Evolutionary conservation across 2,888 invertebrate genomes (phyloP).

Genomic region (Brachyptera risi): DNA sequence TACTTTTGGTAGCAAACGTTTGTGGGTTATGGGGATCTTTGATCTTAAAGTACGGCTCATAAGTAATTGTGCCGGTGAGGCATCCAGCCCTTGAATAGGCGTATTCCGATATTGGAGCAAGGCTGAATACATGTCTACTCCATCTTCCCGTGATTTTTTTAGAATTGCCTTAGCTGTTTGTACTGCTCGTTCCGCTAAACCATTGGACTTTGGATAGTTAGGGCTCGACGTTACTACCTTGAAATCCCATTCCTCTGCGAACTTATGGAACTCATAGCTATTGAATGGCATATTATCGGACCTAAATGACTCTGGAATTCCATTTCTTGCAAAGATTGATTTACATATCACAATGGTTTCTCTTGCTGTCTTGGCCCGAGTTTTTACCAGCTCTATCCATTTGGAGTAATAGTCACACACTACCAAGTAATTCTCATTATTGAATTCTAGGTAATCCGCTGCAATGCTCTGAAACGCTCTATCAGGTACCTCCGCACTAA

Average conservation of each 20-base stretch:
- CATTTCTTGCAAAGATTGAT: constrained; percentile 32
- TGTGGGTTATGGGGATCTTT: background rate
- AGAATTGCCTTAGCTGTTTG: constrained; percentile 32
- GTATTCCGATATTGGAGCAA: constrained; percentile 17
- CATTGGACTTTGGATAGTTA: constrained; percentile 35
- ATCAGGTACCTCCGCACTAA: constrained; percentile 35
- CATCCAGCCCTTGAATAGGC: background rate
- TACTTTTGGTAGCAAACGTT: background rate
- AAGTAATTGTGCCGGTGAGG: constrained; percentile 2
- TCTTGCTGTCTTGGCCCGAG: constrained; percentile 17
- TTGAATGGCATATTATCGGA: constrained; percentile 36
- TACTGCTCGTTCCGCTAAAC: constrained; percentile 34
- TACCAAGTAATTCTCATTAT: constrained; percentile 33
- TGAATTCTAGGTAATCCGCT: constrained; percentile 38
- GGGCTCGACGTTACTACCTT: constrained; percentile 33
- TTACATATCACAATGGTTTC: constrained; percentile 32
- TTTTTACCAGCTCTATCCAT: constrained; percentile 34
- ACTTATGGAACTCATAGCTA: constrained; percentile 32
- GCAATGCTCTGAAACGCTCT: constrained; percentile 37
- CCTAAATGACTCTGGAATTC: constrained; percentile 31
- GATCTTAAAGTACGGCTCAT: background rate
- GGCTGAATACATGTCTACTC: constrained; percentile 13
- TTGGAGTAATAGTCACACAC: constrained; percentile 36
- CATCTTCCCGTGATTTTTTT: constrained; percentile 30
- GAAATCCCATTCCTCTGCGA: constrained; percentile 34